Percentiles rank a stretch among this genome's conserved stretches.
Conservation (phyloP, 2,113 vertebrate genomes). For the Vulpes lagopus region DNA sequence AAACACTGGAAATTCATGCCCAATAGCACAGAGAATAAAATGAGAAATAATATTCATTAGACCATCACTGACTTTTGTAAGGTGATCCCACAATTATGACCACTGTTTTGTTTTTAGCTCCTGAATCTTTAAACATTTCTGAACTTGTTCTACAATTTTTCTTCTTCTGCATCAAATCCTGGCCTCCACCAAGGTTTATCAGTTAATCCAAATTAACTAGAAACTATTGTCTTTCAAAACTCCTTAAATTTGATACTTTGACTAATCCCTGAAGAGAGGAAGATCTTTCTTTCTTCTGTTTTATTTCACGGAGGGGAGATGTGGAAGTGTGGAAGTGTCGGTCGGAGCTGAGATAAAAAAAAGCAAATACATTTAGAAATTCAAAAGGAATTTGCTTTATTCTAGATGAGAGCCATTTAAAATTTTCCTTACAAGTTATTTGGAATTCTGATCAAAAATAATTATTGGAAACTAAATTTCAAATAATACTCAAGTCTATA, state of each 20-base stretch:
- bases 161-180: background rate
- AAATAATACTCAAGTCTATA: constrained; percentile 63
- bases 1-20: background rate
- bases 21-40: background rate
- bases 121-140: background rate
- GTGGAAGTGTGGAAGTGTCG: too few relatives aligned
- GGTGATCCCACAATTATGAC: background rate
- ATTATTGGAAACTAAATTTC: constrained; percentile 69
- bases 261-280: background rate
- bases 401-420: background rate
- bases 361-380: background rate
- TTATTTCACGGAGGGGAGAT: background rate
- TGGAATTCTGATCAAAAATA: constrained; percentile 65
- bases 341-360: background rate
- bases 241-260: background rate
- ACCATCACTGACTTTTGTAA: background rate
- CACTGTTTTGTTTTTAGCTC: background rate
- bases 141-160: background rate
- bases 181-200: background rate
- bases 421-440: constrained; percentile 54
- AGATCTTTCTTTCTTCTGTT: background rate
- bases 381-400: background rate
- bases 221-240: background rate
- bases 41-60: background rate
- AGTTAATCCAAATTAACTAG: background rate